phyloP scores from a whole-genome alignment of 2,888 invertebrate species.

The Geophilus truncorum region DNA sequence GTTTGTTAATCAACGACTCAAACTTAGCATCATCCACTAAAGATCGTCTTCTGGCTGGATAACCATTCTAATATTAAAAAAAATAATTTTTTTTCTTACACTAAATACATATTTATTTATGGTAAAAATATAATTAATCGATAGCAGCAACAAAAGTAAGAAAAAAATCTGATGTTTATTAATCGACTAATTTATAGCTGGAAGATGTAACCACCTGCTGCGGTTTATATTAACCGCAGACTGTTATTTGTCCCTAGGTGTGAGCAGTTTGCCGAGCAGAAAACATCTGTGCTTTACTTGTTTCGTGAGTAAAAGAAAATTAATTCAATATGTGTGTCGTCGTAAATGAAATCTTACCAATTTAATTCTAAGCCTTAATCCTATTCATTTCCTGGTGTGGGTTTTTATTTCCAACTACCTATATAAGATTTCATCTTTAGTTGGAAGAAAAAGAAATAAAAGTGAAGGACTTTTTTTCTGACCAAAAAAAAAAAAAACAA shows the following conservation, averaged over 20 bases:
- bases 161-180: neutral
- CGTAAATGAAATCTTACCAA: neutral
- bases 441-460: neutral
- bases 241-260: neutral
- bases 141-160: no score
- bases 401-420: neutral
- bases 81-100: neutral
- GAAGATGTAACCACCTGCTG: neutral
- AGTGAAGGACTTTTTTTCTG: no score
- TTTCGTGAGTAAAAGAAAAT: neutral
- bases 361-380: neutral
- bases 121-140: neutral
- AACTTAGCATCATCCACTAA: slow-evolving; percentile 97
- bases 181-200: neutral
- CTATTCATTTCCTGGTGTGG: neutral
- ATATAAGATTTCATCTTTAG: neutral
- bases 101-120: neutral
- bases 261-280: neutral
- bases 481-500: neutral
- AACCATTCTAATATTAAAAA: slow-evolving; percentile 73
- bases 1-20: slow-evolving; percentile 91
- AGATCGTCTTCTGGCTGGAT: slow-evolving; percentile 89
- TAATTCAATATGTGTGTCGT: neutral
- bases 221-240: neutral
- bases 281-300: neutral